Evolutionary conservation across 2,113 vertebrate species (phyloP).

Genomic region (Atrichornis clamosus): DNA sequence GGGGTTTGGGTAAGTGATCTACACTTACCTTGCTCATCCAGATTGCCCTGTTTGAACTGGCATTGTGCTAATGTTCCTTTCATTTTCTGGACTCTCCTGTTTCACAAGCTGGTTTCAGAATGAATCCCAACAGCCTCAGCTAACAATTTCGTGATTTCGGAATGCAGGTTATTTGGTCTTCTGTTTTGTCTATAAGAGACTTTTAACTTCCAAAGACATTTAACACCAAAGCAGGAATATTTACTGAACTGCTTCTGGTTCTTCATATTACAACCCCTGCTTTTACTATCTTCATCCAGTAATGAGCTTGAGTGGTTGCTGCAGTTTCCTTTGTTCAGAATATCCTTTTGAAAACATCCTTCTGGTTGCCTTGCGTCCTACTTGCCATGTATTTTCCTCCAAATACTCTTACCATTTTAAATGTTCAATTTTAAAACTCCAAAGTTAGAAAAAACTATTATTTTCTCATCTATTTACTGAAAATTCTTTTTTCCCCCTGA

Average conservation of each 20-base stretch:
- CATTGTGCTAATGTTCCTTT: background rate
- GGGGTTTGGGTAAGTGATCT: background rate
- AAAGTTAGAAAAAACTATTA: background rate
- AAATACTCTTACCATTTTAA: background rate
- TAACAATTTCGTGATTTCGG: background rate
- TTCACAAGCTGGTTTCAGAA: background rate
- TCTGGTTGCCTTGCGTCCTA: background rate
- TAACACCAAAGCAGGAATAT: background rate
- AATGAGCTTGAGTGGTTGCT: background rate
- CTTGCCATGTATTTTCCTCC: background rate
- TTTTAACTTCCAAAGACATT: background rate
- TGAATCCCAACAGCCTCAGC: background rate
- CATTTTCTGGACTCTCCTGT: background rate
- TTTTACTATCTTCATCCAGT: background rate
- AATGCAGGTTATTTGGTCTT: background rate
- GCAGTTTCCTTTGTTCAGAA: background rate
- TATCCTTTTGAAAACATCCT: background rate
- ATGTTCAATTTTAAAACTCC: background rate
- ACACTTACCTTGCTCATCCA: conserved; percentile 43
- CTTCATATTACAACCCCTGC: background rate
- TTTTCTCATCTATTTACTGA: background rate
- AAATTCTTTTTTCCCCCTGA: background rate
- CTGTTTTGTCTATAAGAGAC: background rate
- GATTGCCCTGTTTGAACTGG: conserved; percentile 42
- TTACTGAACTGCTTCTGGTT: background rate